Base-by-base conservation (phyloP, 2,113 vertebrate species). In the Nothobranchius kuhntae region DNA sequence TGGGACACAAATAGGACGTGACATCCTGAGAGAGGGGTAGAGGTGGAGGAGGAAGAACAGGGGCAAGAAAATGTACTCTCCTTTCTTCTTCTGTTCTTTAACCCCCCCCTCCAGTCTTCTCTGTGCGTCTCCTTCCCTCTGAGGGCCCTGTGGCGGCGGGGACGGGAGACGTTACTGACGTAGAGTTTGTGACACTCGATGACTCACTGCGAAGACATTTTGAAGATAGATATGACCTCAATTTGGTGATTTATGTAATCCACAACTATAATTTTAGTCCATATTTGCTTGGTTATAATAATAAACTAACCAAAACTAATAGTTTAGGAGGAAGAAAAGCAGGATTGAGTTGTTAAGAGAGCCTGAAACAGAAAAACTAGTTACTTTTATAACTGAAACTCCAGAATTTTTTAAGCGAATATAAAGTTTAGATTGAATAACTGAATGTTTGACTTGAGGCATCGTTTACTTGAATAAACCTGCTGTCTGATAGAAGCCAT, bases 1-100 rank as follows among this genome's bases (percentile, higher is more conserved):
- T 5, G 21, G 86, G 81, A 90, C 86, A 83, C 87, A 90, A 89
- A 91, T 89, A 86, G 80, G 84, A 90, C 67, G 70, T 89, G 90
- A 89, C 90, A 89, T 78, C 75, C 76, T 9, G 60, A 87, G 74
- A 86, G 77, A 84, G 87, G 75, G 73, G 79, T 21, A 62, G 82
- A 70, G 59, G 68, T 59, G 44, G 71, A 65, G 50, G 53, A 71
- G 52, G 67, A 67, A 63, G 67, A 68, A 26, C 50, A 56, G 55
- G 60, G 71, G 52, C 71, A 72, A 64, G 69, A 80, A 71, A 75
- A 83, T 76, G 75, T 59, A 77, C 65, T 66, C 82, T 51, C 38
- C 7, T 30, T 61, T 75, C 73, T 63, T 70, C 71, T 71, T 58
- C 67, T 78, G 36, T 46, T 68, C 65, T 68, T 60, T 67, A 30